phyloP scores from a whole-genome alignment of 1,140 invertebrate genomes.

The Trigoniulus corallinus region DNA sequence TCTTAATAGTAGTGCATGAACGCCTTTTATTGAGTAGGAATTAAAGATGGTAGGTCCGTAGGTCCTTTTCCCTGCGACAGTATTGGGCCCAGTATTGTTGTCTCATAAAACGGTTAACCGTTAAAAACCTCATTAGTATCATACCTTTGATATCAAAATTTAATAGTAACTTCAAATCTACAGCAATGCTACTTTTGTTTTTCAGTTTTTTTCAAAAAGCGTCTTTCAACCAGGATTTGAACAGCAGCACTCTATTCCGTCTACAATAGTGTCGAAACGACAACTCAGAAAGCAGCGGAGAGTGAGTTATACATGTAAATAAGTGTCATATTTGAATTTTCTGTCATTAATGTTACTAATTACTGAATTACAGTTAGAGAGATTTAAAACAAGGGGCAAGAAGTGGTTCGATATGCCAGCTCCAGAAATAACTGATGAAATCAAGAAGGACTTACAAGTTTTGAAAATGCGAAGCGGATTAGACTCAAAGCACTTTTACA shows the following conservation, averaged over 20 bases:
- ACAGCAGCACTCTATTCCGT: not conserved
- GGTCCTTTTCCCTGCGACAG: too few relatives aligned
- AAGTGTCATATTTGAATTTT: not conserved
- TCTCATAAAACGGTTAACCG: too few relatives aligned
- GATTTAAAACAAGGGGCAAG: conserved; percentile 60
- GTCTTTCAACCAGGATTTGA: not conserved
- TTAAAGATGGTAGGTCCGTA: too few relatives aligned
- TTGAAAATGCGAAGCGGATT: conserved; percentile 78
- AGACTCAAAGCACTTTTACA: conserved; percentile 86
- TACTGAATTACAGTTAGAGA: conserved; percentile 16
- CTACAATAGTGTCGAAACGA: not conserved
- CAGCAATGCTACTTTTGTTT: too few relatives aligned
- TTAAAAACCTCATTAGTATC: too few relatives aligned
- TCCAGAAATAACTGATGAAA: conserved; percentile 71
- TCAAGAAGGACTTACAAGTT: conserved; percentile 67
- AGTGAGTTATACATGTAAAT: not conserved
- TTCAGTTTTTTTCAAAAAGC: not conserved
- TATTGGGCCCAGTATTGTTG: too few relatives aligned
- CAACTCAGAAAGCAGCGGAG: not conserved
- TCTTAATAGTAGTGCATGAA: too few relatives aligned
- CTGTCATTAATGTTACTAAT: not conserved
- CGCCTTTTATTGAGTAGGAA: too few relatives aligned
- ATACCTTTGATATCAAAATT: too few relatives aligned
- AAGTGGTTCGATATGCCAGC: conserved; percentile 76
- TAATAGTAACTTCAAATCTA: too few relatives aligned